A percentile compares a stretch with the other conserved stretches of the same genome.
Conservation (phyloP, 1,140 invertebrate species). For the Tyrophagus putrescentiae region DNA sequence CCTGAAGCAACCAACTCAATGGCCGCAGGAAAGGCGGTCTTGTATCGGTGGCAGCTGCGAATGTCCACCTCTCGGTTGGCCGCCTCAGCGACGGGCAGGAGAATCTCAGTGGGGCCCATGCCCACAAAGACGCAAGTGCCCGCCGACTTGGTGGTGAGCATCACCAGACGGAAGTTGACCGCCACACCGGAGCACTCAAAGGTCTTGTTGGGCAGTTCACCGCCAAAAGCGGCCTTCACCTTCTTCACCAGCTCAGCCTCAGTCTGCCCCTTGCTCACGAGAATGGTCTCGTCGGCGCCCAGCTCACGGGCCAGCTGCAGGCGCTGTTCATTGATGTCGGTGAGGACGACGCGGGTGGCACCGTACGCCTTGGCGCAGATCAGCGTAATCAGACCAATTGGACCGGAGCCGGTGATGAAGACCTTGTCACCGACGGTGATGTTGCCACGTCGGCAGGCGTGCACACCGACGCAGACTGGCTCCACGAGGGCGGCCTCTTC, state of each 20-base stretch:
- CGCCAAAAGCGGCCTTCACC: conserved; percentile 46
- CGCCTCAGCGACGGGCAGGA: conserved; percentile 62
- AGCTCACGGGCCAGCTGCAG: conserved; percentile 51
- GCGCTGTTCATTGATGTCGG: conserved; percentile 30
- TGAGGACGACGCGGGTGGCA: conserved; percentile 49
- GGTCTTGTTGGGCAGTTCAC: conserved; percentile 52
- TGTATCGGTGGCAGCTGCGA: conserved; percentile 74
- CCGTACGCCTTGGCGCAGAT: conserved; percentile 76
- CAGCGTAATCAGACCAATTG: conserved; percentile 71
- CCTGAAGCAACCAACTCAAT: conserved; percentile 44
- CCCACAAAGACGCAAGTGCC: conserved; percentile 72
- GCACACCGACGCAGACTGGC: conserved; percentile 77
- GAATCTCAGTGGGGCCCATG: conserved; percentile 57
- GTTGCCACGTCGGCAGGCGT: conserved; percentile 65
- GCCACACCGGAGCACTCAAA: conserved; percentile 79
- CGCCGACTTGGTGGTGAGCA: conserved; percentile 39
- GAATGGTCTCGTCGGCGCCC: conserved; percentile 57
- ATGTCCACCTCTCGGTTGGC: conserved; percentile 73
- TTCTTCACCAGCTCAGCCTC: conserved; percentile 42
- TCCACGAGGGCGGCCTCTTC: conserved; percentile 87
- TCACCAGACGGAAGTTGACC: conserved; percentile 53
- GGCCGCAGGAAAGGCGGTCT: conserved; percentile 71
- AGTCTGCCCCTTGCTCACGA: conserved; percentile 39
- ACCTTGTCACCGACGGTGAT: conserved; percentile 56
- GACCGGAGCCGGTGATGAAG: conserved; percentile 72